Base-by-base conservation (phyloP, 2,888 invertebrate species). In the Neuroscelio doddi region DNA sequence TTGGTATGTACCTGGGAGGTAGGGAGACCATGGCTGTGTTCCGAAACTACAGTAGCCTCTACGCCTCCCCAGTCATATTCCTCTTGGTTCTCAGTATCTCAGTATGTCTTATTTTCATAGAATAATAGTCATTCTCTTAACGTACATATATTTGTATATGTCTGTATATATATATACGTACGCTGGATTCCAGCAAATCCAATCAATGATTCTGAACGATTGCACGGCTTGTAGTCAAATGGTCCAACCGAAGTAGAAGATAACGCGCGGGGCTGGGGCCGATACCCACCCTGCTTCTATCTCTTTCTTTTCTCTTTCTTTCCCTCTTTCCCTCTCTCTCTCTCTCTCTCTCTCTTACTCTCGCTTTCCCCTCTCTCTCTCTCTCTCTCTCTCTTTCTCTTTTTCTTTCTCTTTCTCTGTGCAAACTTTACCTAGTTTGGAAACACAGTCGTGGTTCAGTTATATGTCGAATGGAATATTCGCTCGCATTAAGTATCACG, bases 11-110 rank as follows among this genome's bases (percentile, higher is more conserved):
- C 88, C 88, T 88, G 86, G 87, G 88, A 86, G 87, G 87, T 85
- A 87, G 86, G 87, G 88, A 88, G 87, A 88, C 88, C 88, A 88
- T 88, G 87, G 88, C 88, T 87, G 87, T 87, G 87, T 87, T 87
- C 87, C 87, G 86, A 85, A 87, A 87, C 87, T 87, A 87, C 86
- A 86, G 87, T 82, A 82, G 80, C 80, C 80, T 80, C 78, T 79
- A 78, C 71, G 77, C 78, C 79, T 78, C 78, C 78, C 75, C 78
- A 77, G 77, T 77, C 75, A 65, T 69, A 78, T 75, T 77, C 74
- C 77, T 77, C 73, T 76, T 79, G 72, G 68, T 57, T 74, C 64
- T 69, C 61, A 59, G 62, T 68, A 34, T 63, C 53, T 55, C 58
- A 57, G 49, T 65, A 58, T 51, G 47, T 57, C 61, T n/a, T 36